Base-by-base conservation (phyloP, 2,888 invertebrate genomes). In the Limenitis camilla region DNA sequence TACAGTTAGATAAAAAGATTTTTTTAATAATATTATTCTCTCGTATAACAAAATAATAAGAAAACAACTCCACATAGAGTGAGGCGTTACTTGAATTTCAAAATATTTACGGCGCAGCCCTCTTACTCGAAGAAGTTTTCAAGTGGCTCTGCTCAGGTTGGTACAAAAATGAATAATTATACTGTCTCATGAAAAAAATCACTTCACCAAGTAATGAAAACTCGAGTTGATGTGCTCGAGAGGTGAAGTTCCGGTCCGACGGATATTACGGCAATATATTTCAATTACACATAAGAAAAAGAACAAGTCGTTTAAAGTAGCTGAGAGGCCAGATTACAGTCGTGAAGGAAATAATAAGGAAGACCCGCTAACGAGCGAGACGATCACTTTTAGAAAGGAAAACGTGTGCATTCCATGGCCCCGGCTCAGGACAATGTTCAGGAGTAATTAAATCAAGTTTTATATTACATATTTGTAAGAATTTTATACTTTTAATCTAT, bases 251-350 rank as follows among this genome's bases (percentile, higher is more conserved):
- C 78, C 74, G 76, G 85, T 78, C 83, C 81, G 75, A 70, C 78
- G 84, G 84, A 86, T 86, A 87, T 86, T 86, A 84, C 80, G 78
- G 84, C 84, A 87, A 87, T 87, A 85, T 85, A 87, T 87, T 85
- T 87, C 86, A 87, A 87, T 87, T 87, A 87, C 86, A 85, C 78
- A 80, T 83, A 83, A 85, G 86, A 86, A 86, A 86, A 86, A 87
- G 85, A 84, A 80, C 85, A 83, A 87, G 85, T 84, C 83, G 79
- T 84, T 82, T 83, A 79, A 82, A 85, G 85, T 83, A 81, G 84
- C 84, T 81, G 83, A 83, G 78, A 82, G 79, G 81, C 78, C 81
- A 84, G 83, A 84, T 86, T 84, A 81, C 82, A 81, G 81, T 76
- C 79, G 74, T 64, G 74, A 69, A 73, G 76, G 75, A 84, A 82